Conservation (phyloP, 2,113 vertebrate genomes). For the Xenopus laevis region DNA sequence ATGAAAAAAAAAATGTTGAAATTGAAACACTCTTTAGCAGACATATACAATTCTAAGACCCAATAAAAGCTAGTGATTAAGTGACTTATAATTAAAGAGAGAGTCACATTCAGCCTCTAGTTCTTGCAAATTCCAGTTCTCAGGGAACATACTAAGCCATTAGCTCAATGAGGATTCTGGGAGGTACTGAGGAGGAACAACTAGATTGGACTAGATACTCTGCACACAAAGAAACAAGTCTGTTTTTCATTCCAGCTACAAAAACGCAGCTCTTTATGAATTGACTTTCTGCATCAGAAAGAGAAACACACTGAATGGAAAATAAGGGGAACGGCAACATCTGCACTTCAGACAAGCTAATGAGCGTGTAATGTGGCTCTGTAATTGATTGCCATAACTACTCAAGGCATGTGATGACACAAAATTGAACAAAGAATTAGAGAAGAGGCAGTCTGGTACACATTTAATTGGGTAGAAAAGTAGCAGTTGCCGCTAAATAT, state of each 20-base stretch:
- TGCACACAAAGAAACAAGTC: too few species aligned
- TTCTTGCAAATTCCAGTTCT: background rate
- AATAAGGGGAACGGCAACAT: background rate
- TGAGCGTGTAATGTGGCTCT: background rate
- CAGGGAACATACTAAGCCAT: too few species aligned
- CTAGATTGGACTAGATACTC: too few species aligned
- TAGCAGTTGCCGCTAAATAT: background rate
- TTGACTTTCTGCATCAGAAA: background rate
- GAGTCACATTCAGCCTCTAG: background rate
- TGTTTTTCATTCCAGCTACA: too few species aligned
- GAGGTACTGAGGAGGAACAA: too few species aligned
- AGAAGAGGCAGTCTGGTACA: background rate
- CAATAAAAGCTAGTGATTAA: too few species aligned
- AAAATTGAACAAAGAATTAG: background rate
- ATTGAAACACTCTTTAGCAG: too few species aligned
- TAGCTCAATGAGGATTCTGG: too few species aligned
- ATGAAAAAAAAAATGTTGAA: too few species aligned
- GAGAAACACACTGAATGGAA: background rate
- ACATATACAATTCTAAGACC: too few species aligned
- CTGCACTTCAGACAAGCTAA: background rate
- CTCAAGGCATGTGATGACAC: background rate
- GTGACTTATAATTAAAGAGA: too few species aligned
- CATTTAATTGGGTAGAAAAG: background rate
- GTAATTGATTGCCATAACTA: constrained; percentile 1
- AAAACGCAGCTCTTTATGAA: too few species aligned